Conservation (phyloP, 2,113 vertebrate species). For the Apeltes quadracus region DNA sequence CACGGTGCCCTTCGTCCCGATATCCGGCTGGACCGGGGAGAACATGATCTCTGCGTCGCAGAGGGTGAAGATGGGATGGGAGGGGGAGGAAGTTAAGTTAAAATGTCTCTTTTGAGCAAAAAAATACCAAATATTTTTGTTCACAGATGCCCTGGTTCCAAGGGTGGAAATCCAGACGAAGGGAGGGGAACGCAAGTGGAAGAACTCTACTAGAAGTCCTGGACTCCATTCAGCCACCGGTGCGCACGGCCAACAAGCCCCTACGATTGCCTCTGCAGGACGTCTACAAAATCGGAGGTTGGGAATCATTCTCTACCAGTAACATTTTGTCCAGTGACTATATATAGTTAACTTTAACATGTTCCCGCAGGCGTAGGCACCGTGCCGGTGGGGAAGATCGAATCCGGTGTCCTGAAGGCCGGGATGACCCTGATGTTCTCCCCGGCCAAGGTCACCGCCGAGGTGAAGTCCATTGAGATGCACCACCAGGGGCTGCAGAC, state of each 20-base stretch:
- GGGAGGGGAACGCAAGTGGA: slow-evolving; percentile 74
- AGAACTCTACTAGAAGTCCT: slow-evolving; percentile 83
- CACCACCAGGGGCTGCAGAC: slow-evolving; percentile 77
- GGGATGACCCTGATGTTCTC: slow-evolving; percentile 83
- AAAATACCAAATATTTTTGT: fast-evolving
- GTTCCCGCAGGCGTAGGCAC: slow-evolving; percentile 75
- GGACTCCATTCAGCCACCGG: slow-evolving; percentile 79
- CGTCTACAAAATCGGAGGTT: slow-evolving; percentile 86
- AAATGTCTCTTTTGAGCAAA: not conserved
- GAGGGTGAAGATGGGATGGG: slow-evolving; percentile 68
- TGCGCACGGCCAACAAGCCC: slow-evolving; percentile 80
- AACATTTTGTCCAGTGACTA: not conserved
- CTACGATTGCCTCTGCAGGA: slow-evolving; percentile 84
- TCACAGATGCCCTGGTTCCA: slow-evolving; percentile 83
- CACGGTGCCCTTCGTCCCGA: slow-evolving; percentile 77
- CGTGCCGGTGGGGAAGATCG: slow-evolving; percentile 76
- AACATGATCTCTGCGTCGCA: slow-evolving; percentile 81
- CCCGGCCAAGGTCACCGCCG: slow-evolving; percentile 75
- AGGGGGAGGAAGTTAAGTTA: no score
- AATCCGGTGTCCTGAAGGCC: slow-evolving; percentile 81
- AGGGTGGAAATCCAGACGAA: slow-evolving; percentile 81
- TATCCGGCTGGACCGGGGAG: slow-evolving; percentile 85
- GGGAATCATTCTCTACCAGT: not conserved
- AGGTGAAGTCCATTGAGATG: slow-evolving; percentile 82
- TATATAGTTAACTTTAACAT: not conserved